A percentile compares a stretch with the other conserved stretches of the same genome.
Evolutionary conservation across 2,113 vertebrate genomes (phyloP).

Genomic region (Pterocles burchelli): DNA sequence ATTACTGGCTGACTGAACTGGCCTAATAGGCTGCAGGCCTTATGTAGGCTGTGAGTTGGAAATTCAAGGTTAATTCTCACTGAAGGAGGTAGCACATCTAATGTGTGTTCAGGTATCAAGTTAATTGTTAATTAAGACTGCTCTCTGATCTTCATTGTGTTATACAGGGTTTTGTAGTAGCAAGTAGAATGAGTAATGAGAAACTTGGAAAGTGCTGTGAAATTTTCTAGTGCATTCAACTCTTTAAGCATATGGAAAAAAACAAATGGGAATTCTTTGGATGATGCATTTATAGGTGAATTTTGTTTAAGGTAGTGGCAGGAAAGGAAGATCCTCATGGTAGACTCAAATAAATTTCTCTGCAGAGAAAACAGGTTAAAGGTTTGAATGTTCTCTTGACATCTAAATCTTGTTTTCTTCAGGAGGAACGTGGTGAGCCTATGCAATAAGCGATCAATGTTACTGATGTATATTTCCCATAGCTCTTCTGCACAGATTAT

Average conservation of each 20-base stretch:
- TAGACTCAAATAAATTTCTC: background rate
- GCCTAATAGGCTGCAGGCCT: background rate
- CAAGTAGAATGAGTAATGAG: background rate
- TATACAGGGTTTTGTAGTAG: background rate
- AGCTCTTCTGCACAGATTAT: background rate
- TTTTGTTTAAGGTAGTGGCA: background rate
- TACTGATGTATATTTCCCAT: accelerated
- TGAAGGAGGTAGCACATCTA: background rate
- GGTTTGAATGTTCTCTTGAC: background rate
- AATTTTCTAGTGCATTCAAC: background rate
- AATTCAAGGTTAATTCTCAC: background rate
- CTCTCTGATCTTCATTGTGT: background rate
- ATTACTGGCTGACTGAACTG: background rate
- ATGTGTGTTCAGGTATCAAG: background rate
- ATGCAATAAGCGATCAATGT: background rate
- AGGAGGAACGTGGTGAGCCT: background rate
- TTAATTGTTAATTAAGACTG: background rate
- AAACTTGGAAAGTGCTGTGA: background rate
- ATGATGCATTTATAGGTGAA: background rate
- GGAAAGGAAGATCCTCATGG: background rate
- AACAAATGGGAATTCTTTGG: background rate
- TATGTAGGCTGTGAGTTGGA: background rate
- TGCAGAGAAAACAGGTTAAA: background rate
- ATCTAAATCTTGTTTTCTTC: background rate
- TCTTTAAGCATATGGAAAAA: background rate